phyloP scores from a whole-genome alignment of 2,797 vertebrate genomes.

The Myotis myotis region DNA sequence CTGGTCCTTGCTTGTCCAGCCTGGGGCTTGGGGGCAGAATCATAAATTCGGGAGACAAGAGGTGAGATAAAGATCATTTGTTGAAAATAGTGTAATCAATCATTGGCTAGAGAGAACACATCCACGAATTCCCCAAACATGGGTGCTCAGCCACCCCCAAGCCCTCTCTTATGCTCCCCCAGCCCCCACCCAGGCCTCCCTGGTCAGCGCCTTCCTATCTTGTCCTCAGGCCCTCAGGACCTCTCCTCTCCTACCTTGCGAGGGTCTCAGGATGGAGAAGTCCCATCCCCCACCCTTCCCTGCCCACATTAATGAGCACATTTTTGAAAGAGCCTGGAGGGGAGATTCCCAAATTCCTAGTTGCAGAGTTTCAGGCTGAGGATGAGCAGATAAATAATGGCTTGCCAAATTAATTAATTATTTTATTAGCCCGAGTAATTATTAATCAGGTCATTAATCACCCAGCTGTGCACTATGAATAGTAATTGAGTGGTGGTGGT shows the following conservation, averaged over 20 bases:
- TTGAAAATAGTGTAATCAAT: constrained; percentile 73
- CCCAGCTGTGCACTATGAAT: constrained; percentile 72
- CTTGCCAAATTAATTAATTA: constrained; percentile 81
- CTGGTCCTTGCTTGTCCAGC: constrained; percentile 7
- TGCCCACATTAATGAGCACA: constrained; percentile 43
- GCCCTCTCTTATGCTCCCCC: neutral
- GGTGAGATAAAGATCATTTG: constrained; percentile 77
- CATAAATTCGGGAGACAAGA: constrained; percentile 76
- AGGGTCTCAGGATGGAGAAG: neutral
- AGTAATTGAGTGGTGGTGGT: constrained; percentile 48
- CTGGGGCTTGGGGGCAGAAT: constrained; percentile 57
- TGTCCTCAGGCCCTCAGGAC: neutral
- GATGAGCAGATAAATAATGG: constrained; percentile 76
- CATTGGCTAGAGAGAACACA: constrained; percentile 50
- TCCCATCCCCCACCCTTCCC: neutral
- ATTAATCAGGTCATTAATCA: constrained; percentile 80
- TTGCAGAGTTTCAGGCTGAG: constrained; percentile 62
- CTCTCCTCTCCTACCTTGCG: neutral
- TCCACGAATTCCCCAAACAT: constrained; percentile 55
- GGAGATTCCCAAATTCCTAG: constrained; percentile 69
- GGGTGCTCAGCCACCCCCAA: neutral
- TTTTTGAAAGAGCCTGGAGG: constrained; percentile 71
- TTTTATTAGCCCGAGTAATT: constrained; percentile 82
- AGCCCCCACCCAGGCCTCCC: neutral
- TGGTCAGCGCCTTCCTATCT: neutral